Evolutionary conservation across 2,888 invertebrate genomes (phyloP).

Genomic region (Craniophora ligustri): DNA sequence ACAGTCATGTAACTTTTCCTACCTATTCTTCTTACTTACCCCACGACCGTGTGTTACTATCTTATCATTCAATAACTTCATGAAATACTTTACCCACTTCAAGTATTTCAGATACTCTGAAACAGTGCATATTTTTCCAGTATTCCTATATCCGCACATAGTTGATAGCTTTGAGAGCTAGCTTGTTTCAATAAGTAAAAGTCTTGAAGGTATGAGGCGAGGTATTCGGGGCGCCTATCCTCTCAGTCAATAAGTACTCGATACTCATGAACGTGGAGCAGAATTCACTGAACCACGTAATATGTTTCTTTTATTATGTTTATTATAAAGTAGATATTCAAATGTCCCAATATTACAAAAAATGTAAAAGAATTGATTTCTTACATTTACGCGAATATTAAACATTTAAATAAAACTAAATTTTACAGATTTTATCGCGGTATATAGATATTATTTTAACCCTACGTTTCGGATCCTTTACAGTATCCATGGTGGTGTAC

Average conservation of each 20-base stretch:
- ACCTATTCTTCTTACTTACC: too few relatives aligned
- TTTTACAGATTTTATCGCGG: too few relatives aligned
- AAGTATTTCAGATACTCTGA: not conserved
- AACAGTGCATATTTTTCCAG: not conserved
- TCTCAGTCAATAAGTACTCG: slow-evolving; percentile 18
- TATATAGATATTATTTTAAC: too few relatives aligned
- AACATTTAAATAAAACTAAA: too few relatives aligned
- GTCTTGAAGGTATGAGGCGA: slow-evolving; percentile 3
- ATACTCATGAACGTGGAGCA: slow-evolving; percentile 4
- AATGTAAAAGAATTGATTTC: too few relatives aligned
- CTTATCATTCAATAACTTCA: too few relatives aligned
- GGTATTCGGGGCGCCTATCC: not conserved
- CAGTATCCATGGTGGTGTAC: too few relatives aligned
- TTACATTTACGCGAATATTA: too few relatives aligned
- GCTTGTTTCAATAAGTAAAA: slow-evolving; percentile 11
- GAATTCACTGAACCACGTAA: slow-evolving; percentile 35
- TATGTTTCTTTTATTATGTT: slow-evolving; percentile 16
- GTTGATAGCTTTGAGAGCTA: slow-evolving; percentile 3
- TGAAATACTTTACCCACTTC: not conserved
- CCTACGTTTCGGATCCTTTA: too few relatives aligned
- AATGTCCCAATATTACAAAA: too few relatives aligned
- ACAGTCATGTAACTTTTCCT: too few relatives aligned
- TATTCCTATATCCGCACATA: not conserved
- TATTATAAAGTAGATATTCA: slow-evolving; percentile 2
- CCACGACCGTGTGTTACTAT: too few relatives aligned